These are phyloP conservation scores for Grallaria varia DNA, from an alignment of 2,113 vertebrate species.

Conservation along the genomic window DNA sequence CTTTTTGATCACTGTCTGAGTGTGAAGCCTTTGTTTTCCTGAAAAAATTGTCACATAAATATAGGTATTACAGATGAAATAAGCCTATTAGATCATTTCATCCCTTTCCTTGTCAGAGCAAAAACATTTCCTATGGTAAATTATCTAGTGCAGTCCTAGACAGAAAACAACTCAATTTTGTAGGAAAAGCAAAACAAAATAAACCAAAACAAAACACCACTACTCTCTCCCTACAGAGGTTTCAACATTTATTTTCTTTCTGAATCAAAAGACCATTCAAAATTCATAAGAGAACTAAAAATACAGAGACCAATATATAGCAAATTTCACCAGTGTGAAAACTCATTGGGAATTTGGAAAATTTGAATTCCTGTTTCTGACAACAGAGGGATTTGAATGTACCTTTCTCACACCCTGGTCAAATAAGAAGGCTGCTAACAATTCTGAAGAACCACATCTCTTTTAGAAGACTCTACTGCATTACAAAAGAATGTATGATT, in stretches of 20 bases:
- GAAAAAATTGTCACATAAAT: conserved; percentile 22
- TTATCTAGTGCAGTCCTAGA: neutral
- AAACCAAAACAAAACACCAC: neutral
- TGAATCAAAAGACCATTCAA: neutral
- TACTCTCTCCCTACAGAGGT: neutral
- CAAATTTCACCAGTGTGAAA: neutral
- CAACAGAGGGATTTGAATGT: neutral
- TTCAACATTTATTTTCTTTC: neutral
- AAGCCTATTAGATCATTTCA: conserved; percentile 11
- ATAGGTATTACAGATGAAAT: conserved; percentile 22
- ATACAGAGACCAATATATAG: neutral
- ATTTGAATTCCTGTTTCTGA: neutral
- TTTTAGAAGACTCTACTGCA: neutral
- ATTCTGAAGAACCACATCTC: neutral
- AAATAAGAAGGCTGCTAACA: neutral
- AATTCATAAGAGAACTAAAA: neutral
- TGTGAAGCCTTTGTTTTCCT: neutral
- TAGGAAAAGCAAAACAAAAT: neutral
- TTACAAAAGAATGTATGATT: neutral
- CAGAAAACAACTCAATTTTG: neutral
- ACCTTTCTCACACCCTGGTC: neutral
- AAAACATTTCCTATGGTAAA: neutral
- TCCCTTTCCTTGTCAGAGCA: neutral
- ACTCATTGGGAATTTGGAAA: neutral
- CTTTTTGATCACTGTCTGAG: conserved; percentile 13